Evolutionary conservation across 2,888 invertebrate species (phyloP).

Genomic region (Lasioglossum marginatum): DNA sequence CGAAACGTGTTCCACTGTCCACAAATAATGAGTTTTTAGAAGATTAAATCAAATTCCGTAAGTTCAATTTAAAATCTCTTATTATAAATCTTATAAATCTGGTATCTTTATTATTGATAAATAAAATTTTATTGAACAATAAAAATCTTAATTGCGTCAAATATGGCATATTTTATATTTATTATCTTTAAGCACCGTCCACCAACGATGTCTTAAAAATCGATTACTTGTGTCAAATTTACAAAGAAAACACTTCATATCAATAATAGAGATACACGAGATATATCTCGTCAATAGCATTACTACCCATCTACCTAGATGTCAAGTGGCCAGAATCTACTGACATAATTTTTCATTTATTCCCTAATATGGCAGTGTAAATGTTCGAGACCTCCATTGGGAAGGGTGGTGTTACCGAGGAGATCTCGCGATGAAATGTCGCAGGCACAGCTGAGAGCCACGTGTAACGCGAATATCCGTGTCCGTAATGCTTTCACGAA

Average conservation of each 20-base stretch:
- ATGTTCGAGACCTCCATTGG: not conserved
- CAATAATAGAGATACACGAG: no score
- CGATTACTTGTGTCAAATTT: no score
- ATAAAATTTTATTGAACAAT: no score
- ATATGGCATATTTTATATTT: no score
- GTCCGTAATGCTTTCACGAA: conserved; percentile 79
- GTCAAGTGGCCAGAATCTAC: not conserved
- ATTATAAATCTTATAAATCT: no score
- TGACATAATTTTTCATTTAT: not conserved
- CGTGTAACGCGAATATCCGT: conserved; percentile 64
- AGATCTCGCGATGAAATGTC: not conserved
- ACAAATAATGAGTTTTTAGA: not conserved
- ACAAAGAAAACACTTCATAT: no score
- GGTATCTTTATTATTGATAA: no score
- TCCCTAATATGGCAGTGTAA: not conserved
- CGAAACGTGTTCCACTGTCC: not conserved
- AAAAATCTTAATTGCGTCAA: no score
- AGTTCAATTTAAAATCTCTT: not conserved
- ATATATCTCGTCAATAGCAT: no score
- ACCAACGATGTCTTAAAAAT: no score
- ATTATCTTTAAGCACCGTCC: no score
- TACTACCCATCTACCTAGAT: no score
- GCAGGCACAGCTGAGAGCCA: conserved; percentile 59
- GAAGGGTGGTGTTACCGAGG: not conserved
- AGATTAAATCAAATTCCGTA: not conserved